phyloP scores from a whole-genome alignment of 2,113 vertebrate species.

The Pseudolaguvia tuberculata region DNA sequence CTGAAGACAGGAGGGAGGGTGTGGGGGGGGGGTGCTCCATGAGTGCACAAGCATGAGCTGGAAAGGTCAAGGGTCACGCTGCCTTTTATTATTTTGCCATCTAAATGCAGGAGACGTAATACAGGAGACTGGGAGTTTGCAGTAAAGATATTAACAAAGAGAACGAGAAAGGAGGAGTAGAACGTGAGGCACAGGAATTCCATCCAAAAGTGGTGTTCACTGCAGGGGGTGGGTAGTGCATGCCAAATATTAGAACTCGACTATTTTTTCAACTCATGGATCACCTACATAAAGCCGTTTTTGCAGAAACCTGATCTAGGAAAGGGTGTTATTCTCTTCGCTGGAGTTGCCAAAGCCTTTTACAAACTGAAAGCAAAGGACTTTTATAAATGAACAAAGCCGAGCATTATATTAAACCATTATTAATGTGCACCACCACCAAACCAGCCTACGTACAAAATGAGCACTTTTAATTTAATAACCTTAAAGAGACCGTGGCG shows the following conservation, averaged over 20 bases:
- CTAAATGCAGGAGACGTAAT: conserved; percentile 41
- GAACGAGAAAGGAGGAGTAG: not conserved
- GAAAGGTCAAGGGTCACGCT: conserved; percentile 34
- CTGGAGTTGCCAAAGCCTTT: not conserved
- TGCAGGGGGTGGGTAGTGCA: not conserved
- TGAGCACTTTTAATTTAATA: not conserved
- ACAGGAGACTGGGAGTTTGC: conserved; percentile 36
- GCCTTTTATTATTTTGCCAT: conserved; percentile 43
- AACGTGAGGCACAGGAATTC: conserved; percentile 33
- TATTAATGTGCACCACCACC: not conserved
- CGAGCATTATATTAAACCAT: not conserved
- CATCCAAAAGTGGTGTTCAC: conserved; percentile 6
- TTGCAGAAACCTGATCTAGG: not conserved
- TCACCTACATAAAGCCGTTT: not conserved
- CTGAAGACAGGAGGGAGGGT: not conserved
- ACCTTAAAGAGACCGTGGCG: too few relatives aligned
- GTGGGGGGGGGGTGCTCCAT: conserved; percentile 16
- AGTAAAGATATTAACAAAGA: conserved; percentile 46
- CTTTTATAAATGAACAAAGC: not conserved
- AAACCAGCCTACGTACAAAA: not conserved
- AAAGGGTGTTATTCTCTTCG: not conserved
- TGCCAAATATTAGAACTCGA: not conserved
- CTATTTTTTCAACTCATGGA: not conserved
- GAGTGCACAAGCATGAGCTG: conserved; percentile 27
- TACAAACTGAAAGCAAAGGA: not conserved